Evolutionary conservation across 2,888 invertebrate genomes (phyloP), one percentile per base, ranked within the genome.

Genomic region (Leptopilina drosophilae): DNA sequence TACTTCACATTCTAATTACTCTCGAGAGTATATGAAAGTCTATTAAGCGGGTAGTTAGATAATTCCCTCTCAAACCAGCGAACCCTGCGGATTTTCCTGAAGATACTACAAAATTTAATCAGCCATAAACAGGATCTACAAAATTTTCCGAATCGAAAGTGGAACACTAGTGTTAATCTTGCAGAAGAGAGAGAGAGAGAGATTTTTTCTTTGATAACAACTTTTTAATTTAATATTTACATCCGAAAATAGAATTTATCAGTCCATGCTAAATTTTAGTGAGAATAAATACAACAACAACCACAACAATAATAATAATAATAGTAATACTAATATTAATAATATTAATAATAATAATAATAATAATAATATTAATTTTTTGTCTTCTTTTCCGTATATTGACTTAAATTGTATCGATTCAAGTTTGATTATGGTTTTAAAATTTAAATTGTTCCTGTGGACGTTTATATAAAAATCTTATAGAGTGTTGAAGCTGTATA

Each of bases 41-140:
- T 76, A 78, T 78, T 81, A 69, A 78, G 76, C 81, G 78, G 53
- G 69, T 78, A 81, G 77, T 81, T 80, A 78, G 81, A 80, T 77
- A 77, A 81, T 79, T 79, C 81, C 80, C 79, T 59, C 62, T 78
- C 73, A 79, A 78, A 81, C 77, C 78, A 78, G 62, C 42, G 64
- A 80, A 33, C 53, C 46, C 42, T 49, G 20, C 12, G 26, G 56
- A 56, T 73, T 53, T 73, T 73, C 14, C 53, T 33, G 33, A n/a
- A 73, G 33, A 12, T 73, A 8, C 69, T 81, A 77, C 53, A 73
- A 56, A 56, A 56, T 73, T 73, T 56, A 53, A 73, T 73, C 26
- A n/a, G 26, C 26, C 73, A 56, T 64, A 33, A 26, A 40, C n/a
- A 56, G 73, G 33, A 26, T 66, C 14, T 15, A n/a, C 46, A 42